Evolutionary conservation across 2,888 invertebrate genomes (phyloP), one percentile per base, ranked within the genome.

Genomic region (Cyrtodaria siliqua): DNA sequence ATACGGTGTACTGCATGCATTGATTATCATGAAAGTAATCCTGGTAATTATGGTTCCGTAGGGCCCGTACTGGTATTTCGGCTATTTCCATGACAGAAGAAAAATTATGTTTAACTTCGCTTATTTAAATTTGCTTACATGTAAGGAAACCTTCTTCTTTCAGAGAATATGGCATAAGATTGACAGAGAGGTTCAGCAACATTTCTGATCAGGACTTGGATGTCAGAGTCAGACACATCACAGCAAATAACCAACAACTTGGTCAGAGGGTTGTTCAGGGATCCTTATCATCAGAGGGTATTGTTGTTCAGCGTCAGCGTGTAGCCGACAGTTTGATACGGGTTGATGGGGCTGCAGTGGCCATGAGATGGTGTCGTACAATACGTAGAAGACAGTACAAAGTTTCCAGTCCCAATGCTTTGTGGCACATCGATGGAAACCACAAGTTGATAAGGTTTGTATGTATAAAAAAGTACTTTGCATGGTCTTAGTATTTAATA

Each of bases 181-280:
- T 53, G 8, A 24, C 3, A 27, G 53, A 18, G 8, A 20, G 26
- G n/a, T 53, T 27, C 53, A 12, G 9, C 3, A 18, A 24, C n/a
- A 24, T 53, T 3, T 16, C 57, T 12, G 24, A 57, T 33, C 18
- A 27, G 24, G 57, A 57, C 2, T 24, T 57, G 2, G 57, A 57
- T 38, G 40, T 4, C 18, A 9, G 9, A 8, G 57, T 40, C 9
- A 4, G 18, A 6, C 38, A 57, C 16, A 20, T 33, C 4, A 38
- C 40, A 2, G 20, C 38, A 9, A 40, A 38, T 9, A 57, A 57
- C 40, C 12, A 20, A 2, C 20, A 33, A 14, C 40, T 57, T 9
- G 57, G 57, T 12, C 57, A 57, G 24, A 57, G 57, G 20, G 40
- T 57, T 33, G 38, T 57, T 4, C 40, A 33, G 40, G 57, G 38